Conservation (phyloP, 1,140 invertebrate species). For the Tetragonula clypearis region DNA sequence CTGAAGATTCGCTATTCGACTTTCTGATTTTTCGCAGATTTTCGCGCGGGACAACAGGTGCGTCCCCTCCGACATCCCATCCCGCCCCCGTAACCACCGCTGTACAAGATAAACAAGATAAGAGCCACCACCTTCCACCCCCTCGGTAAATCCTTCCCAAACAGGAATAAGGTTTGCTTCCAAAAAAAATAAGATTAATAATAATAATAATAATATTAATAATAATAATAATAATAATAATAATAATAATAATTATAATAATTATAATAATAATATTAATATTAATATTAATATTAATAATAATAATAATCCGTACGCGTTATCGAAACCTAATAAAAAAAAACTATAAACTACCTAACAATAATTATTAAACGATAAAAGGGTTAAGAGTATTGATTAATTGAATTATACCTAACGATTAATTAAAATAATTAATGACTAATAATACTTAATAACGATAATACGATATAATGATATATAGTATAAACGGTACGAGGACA, state of each 20-base stretch:
- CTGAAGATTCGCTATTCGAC: slow-evolving; percentile 68
- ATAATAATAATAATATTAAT: background rate
- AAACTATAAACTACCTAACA: slow-evolving; percentile 80
- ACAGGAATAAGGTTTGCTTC: slow-evolving; percentile 77
- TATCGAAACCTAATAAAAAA: slow-evolving; percentile 76
- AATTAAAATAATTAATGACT: slow-evolving; percentile 73
- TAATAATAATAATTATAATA: background rate
- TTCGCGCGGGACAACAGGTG: slow-evolving; percentile 68
- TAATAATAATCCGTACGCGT: slow-evolving; percentile 68
- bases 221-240: background rate
- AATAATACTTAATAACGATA: slow-evolving; percentile 70
- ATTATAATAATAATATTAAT: background rate
- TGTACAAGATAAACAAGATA: slow-evolving; percentile 37
- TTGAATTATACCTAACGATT: slow-evolving; percentile 75
- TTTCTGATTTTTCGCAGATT: slow-evolving; percentile 75
- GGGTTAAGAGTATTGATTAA: slow-evolving; percentile 79
- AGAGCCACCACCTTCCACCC: slow-evolving; percentile 62
- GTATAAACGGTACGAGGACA: slow-evolving; percentile 76
- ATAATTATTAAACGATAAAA: slow-evolving; percentile 78
- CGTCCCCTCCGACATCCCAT: slow-evolving; percentile 68
- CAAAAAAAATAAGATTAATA: slow-evolving; percentile 41
- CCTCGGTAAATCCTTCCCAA: slow-evolving; percentile 70
- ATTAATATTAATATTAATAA: slow-evolving; percentile 32
- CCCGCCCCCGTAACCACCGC: slow-evolving; percentile 62
- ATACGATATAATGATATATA: slow-evolving; percentile 70